A percentile compares a stretch with the other conserved stretches of the same genome.
Evolutionary conservation across 2,888 invertebrate genomes (phyloP).

Genomic region (Cancer borealis): DNA sequence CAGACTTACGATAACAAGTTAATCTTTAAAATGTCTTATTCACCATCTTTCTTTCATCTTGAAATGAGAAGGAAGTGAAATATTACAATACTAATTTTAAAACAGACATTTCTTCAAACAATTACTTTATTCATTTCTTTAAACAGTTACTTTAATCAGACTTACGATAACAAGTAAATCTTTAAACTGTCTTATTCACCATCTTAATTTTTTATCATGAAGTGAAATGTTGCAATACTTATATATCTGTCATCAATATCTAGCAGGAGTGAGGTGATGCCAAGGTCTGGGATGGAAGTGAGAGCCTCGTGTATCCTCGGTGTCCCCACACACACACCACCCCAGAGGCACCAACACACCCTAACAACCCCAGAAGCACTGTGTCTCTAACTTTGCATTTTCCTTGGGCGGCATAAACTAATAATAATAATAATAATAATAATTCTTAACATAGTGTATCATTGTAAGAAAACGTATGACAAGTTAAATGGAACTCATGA

Average conservation of each 20-base stretch:
- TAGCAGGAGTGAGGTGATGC: not conserved
- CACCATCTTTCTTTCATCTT: too few relatives aligned
- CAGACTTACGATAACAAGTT: too few relatives aligned
- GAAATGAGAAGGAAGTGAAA: too few relatives aligned
- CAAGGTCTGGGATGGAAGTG: conserved; percentile 78
- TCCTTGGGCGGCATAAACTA: conserved; percentile 55
- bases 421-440: too few relatives aligned
- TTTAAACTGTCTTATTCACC: conserved; percentile 78
- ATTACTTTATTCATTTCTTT: too few relatives aligned
- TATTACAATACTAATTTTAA: too few relatives aligned
- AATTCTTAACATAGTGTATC: not conserved
- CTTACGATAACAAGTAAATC: not conserved
- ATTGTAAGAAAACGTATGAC: not conserved
- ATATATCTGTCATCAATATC: not conserved
- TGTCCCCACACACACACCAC: conserved; percentile 91
- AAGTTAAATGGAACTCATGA: not conserved
- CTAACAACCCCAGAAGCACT: conserved; percentile 66
- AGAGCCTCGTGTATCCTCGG: conserved; percentile 88
- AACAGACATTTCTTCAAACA: too few relatives aligned
- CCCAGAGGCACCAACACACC: conserved; percentile 9
- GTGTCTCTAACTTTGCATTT: conserved; percentile 69
- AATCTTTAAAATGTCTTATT: too few relatives aligned
- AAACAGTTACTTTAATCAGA: not conserved
- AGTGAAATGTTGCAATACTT: not conserved
- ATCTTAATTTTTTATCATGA: too few relatives aligned